Evolutionary conservation across 1,140 invertebrate genomes (phyloP), one percentile per base, ranked within the genome.

Genomic region (Zaprionus ghesquierei): DNA sequence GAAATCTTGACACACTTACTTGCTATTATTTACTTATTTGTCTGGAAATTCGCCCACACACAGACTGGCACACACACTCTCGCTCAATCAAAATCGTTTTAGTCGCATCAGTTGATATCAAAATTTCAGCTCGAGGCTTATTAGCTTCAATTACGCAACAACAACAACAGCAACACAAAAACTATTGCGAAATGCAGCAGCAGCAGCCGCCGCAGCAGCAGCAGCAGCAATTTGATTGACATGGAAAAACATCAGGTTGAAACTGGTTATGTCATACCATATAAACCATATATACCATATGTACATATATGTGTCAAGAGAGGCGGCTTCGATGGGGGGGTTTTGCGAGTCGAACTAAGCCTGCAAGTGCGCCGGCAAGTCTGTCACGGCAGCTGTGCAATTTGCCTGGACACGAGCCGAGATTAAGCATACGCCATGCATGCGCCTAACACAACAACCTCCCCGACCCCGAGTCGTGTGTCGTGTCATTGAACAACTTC

Each of bases 401-500:
- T 63, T 65, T 65, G 69, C 25, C 65, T 76, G 58, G 66, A 71
- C 72, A 75, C 61, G 61, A 65, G 65, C 79, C 50, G 62, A 81
- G 78, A 81, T 77, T 81, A 81, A 55, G 69, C 51, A 81, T 79
- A 79, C 60, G 60, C 64, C 77, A 59, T 66, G 78, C n/a, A n/a
- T 76, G 66, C 50, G 51, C 22, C 51, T 13, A 33, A 35, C 41
- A 59, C 41, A 59, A 44, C 35, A 54, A 56, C 54, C 10, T 2
- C 15, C 27, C 27, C 27, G 6, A 27, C 25, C 27, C 27, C 27
- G 6, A 29, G n/a, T n/a, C 62, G n/a, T 55, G 29, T 53, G 59
- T 38, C 59, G 29, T 53, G 59, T 38, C 59, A 61, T 61, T 61
- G 59, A 35, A 46, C 68, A 69, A 49, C 51, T 22, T 69, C 69